Evolutionary conservation across 2,797 vertebrate species (phyloP).

Genomic region (Lepilemur septentrionalis): DNA sequence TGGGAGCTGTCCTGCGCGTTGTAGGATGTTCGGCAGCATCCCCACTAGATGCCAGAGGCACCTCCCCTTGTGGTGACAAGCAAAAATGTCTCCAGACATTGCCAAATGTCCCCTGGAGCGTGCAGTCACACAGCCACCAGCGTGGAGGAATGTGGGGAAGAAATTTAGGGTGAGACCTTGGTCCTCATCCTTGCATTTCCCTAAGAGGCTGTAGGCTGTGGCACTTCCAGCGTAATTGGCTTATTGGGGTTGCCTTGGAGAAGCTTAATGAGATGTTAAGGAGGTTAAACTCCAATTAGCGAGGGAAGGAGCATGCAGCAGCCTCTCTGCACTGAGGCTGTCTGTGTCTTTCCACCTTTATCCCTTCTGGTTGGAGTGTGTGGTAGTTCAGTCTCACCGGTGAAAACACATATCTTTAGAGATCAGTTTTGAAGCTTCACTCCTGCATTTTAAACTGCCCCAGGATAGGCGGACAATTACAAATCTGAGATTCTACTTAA

Average conservation of each 20-base stretch:
- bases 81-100: not conserved
- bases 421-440: not conserved
- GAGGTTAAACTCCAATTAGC: not conserved
- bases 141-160: not conserved
- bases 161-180: not conserved
- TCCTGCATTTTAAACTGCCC: not conserved
- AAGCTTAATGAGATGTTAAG: not conserved
- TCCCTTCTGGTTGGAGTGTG: too few species aligned
- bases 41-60: not conserved
- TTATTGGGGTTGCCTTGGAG: not conserved
- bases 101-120: not conserved
- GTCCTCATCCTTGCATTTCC: rapidly evolving
- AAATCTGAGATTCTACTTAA: not conserved
- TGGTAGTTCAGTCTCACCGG: not conserved
- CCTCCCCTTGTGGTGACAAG: not conserved
- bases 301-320: not conserved
- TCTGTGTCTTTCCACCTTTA: not conserved
- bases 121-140: not conserved
- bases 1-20: not conserved
- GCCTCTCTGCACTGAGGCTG: not conserved
- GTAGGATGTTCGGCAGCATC: not conserved
- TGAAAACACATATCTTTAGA: not conserved
- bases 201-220: not conserved
- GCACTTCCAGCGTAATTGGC: not conserved
- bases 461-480: not conserved